Evolutionary conservation across 1,140 invertebrate genomes (phyloP).

Genomic region (Helicorthomorpha holstii): DNA sequence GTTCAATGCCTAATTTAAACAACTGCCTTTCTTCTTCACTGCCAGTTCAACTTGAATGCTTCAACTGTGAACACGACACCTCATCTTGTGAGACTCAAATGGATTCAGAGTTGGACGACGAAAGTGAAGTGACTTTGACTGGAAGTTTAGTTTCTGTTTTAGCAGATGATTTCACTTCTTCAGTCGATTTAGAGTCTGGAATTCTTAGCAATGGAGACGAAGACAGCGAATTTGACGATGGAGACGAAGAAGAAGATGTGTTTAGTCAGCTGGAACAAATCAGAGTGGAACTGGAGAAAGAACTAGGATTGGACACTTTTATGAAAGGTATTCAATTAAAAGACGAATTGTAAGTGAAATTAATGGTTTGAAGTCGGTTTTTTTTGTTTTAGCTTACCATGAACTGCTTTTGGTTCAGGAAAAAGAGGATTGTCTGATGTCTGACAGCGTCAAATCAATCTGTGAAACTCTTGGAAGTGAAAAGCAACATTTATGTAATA

Average conservation of each 20-base stretch:
- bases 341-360: not conserved
- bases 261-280: conserved; percentile 3
- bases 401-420: conserved; percentile 5
- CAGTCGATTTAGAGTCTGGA: not conserved
- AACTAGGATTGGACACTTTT: conserved; percentile 3
- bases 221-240: not conserved
- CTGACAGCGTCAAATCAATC: not conserved
- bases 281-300: conserved; percentile 1
- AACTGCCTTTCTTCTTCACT: not conserved
- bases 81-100: not conserved
- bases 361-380: not conserved
- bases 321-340: conserved; percentile 2
- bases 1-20: not conserved
- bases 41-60: not conserved
- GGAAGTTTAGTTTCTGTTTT: not conserved
- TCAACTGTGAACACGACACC: too few relatives aligned
- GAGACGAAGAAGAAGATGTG: not conserved
- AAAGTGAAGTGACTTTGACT: not conserved
- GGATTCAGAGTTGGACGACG: not conserved
- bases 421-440: conserved; percentile 1
- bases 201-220: not conserved
- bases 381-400: conserved; percentile 2
- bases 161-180: not conserved
- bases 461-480: not conserved
- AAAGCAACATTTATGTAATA: conserved; percentile 3